Conservation (phyloP, 2,113 vertebrate genomes). For the Microtus oregoni region DNA sequence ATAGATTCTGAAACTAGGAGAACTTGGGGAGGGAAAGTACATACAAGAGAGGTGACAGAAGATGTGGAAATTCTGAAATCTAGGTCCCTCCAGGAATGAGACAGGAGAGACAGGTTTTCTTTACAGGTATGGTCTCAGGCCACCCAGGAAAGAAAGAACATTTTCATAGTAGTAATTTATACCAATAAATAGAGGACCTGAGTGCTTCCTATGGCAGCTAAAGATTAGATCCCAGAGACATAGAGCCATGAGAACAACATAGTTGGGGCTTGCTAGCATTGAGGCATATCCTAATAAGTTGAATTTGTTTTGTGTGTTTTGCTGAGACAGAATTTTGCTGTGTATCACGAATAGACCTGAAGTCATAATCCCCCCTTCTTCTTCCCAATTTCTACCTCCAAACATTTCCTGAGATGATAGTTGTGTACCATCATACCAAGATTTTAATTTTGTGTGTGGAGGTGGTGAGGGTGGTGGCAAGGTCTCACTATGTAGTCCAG, state of each 20-base stretch:
- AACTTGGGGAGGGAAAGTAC: neutral
- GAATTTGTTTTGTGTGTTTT: neutral
- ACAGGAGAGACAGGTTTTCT: neutral
- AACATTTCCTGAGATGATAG: neutral
- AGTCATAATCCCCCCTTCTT: neutral
- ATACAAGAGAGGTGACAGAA: neutral
- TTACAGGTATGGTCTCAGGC: neutral
- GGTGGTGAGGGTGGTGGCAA: neutral
- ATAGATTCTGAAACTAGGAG: neutral
- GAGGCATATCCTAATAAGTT: neutral
- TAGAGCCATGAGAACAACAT: neutral
- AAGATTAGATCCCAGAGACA: neutral
- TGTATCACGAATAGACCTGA: neutral
- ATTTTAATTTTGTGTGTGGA: neutral
- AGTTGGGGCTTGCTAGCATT: neutral
- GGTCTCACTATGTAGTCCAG: neutral
- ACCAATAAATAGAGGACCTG: neutral
- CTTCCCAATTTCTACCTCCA: neutral
- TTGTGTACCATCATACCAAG: neutral
- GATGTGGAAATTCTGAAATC: neutral
- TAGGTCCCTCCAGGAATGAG: neutral
- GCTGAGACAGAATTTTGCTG: neutral
- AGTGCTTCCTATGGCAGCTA: neutral
- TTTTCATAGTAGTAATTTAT: constrained; percentile 12
- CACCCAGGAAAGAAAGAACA: neutral